Conservation (phyloP, 1,140 invertebrate species). For the Cyrtorhinus lividipennis region DNA sequence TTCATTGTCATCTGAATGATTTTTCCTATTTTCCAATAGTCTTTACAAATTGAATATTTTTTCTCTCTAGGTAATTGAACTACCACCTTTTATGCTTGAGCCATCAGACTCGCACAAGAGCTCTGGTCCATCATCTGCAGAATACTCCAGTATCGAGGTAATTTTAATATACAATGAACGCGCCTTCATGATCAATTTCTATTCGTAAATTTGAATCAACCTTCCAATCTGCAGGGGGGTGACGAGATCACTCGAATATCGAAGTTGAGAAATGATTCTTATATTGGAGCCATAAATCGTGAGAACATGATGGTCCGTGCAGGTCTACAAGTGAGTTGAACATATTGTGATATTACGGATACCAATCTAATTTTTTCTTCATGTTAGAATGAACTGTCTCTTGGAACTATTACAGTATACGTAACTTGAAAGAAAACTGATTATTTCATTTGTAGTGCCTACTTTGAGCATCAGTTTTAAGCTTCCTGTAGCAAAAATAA, state of each 20-base stretch:
- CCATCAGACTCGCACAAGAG: conserved; percentile 40
- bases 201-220: no score
- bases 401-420: no score
- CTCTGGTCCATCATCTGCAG: conserved; percentile 27
- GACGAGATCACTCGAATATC: conserved; percentile 34
- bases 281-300: conserved; percentile 60
- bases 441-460: no score
- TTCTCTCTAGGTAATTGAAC: conserved; percentile 39
- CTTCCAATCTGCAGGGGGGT: conserved; percentile 22
- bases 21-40: neutral
- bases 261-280: conserved; percentile 64
- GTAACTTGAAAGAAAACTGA: no score
- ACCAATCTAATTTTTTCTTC: no score
- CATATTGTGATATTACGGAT: no score
- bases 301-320: conserved; percentile 65
- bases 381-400: no score
- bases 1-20: neutral
- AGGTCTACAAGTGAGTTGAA: conserved; percentile 32
- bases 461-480: no score
- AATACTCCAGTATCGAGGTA: conserved; percentile 24
- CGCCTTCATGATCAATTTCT: no score
- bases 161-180: neutral
- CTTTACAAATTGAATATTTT: neutral
- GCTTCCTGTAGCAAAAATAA: no score
- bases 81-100: conserved; percentile 77